These are phyloP conservation scores for Phrynocephalus vlangalii DNA, from an alignment of 2,797 vertebrate species.

Conservation along the genomic window DNA sequence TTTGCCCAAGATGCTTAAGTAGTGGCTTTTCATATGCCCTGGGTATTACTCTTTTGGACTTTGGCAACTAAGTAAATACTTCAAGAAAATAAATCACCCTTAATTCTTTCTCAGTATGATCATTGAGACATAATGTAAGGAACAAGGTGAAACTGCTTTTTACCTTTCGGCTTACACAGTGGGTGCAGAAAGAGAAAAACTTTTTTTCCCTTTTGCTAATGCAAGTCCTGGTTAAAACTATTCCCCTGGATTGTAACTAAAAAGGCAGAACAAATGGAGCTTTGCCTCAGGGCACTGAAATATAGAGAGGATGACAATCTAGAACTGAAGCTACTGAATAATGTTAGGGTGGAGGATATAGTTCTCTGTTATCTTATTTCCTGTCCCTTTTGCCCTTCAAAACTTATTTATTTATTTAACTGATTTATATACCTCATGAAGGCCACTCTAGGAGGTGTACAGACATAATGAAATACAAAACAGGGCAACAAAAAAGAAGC, in stretches of 20 bases:
- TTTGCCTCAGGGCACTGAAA: too few relatives aligned
- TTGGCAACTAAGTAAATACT: neutral
- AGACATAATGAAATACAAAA: too few relatives aligned
- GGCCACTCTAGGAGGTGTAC: too few relatives aligned
- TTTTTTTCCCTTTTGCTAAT: neutral
- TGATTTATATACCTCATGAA: too few relatives aligned
- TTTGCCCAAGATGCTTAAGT: neutral
- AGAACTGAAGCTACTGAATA: too few relatives aligned
- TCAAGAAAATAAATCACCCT: neutral
- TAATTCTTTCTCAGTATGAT: neutral
- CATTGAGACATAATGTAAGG: neutral
- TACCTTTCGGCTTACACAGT: neutral
- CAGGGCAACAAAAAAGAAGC: too few relatives aligned
- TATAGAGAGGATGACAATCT: too few relatives aligned
- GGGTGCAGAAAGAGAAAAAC: neutral
- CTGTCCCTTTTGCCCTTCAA: too few relatives aligned
- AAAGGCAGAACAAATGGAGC: too few relatives aligned
- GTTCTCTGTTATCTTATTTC: too few relatives aligned
- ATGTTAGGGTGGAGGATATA: too few relatives aligned
- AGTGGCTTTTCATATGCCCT: neutral
- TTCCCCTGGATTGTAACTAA: neutral
- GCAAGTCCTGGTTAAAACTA: neutral
- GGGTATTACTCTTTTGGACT: neutral
- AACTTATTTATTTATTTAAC: too few relatives aligned
- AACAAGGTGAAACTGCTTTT: neutral